Percentiles rank a stretch among this genome's conserved stretches.
Evolutionary conservation across 2,888 invertebrate genomes (phyloP).

Genomic region (Agelastica alni): DNA sequence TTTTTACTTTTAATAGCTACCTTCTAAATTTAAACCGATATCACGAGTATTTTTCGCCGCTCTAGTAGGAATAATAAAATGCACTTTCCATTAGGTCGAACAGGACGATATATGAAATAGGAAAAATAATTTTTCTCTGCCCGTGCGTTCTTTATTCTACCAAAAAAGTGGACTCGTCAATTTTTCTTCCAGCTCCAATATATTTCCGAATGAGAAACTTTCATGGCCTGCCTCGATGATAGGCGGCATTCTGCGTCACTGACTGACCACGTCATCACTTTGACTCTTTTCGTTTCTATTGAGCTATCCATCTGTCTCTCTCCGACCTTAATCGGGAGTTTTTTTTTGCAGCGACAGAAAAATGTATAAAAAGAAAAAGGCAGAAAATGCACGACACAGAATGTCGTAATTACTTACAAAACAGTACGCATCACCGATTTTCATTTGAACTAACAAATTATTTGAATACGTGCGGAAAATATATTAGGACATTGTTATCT

Average conservation of each 20-base stretch:
- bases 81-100: too few species aligned
- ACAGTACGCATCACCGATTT: too few species aligned
- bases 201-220: constrained; percentile 18
- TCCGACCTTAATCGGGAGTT: neutral
- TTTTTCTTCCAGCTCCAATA: constrained; percentile 7
- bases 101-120: too few species aligned
- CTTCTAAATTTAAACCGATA: too few species aligned
- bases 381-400: neutral
- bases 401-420: neutral
- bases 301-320: neutral
- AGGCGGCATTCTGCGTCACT: constrained; percentile 21
- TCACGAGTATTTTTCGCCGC: too few species aligned
- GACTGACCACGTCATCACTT: constrained; percentile 25
- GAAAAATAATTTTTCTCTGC: neutral
- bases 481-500: too few species aligned
- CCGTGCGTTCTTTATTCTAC: neutral
- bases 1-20: too few species aligned
- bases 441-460: too few species aligned
- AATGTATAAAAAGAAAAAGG: neutral
- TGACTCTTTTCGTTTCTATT: constrained; percentile 1
- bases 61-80: too few species aligned
- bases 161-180: constrained; percentile 7
- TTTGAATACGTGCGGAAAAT: too few species aligned
- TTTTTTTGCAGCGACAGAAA: too few species aligned
- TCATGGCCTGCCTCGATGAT: constrained; percentile 9